Conservation (phyloP, 2,113 vertebrate species). For the Peromyscus polionotus region DNA sequence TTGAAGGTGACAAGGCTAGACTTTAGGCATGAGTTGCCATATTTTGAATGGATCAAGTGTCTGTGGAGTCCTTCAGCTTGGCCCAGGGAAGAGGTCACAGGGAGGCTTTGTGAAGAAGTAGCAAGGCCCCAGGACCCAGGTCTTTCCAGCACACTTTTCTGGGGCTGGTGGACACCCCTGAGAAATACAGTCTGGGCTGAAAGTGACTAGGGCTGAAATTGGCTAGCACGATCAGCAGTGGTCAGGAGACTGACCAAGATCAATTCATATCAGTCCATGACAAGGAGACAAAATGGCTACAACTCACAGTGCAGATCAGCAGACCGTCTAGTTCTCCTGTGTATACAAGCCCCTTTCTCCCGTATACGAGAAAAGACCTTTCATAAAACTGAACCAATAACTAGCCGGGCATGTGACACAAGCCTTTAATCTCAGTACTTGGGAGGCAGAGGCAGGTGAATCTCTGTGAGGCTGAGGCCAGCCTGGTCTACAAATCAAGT, state of each 20-base stretch:
- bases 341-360: not conserved
- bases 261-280: not conserved
- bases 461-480: not conserved
- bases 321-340: not conserved
- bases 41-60: not conserved
- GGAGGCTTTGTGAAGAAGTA: not conserved
- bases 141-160: not conserved
- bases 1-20: not conserved
- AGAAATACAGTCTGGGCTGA: not conserved
- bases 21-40: not conserved
- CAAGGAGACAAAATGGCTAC: not conserved
- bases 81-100: not conserved
- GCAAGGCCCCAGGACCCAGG: not conserved
- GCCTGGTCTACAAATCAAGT: not conserved
- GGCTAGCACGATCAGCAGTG: not conserved
- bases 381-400: not conserved
- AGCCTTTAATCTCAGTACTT: not conserved
- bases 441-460: not conserved
- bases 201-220: not conserved
- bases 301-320: not conserved
- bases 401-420: not conserved
- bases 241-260: not conserved
- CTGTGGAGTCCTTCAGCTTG: not conserved
- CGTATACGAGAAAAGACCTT: not conserved
- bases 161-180: not conserved